Conservation (phyloP, 1,140 invertebrate genomes). For the Bombus breviceps region DNA sequence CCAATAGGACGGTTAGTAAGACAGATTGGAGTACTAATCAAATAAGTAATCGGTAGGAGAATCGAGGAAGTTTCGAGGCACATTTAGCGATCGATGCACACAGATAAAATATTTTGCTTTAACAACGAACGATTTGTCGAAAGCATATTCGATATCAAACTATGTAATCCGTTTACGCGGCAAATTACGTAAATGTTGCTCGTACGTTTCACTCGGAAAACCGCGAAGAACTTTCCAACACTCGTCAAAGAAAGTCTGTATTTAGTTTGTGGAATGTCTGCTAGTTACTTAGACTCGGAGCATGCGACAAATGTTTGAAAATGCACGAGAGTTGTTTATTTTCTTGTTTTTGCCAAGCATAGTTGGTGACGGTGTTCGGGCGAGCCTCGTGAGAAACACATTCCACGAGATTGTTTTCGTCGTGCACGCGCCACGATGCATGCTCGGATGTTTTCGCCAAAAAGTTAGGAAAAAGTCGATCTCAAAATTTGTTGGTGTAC, state of each 20-base stretch:
- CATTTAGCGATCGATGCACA: background rate
- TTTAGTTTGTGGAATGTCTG: background rate
- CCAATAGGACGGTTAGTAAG: background rate
- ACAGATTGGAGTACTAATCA: background rate
- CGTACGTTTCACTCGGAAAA: background rate
- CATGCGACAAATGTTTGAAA: background rate
- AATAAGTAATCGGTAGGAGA: background rate
- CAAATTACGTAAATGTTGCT: background rate
- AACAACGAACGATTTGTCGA: too few relatives aligned
- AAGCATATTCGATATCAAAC: background rate
- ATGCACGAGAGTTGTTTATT: background rate
- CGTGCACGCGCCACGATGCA: background rate
- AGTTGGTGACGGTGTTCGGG: background rate
- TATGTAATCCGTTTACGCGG: background rate
- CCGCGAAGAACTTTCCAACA: background rate
- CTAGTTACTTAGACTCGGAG: background rate
- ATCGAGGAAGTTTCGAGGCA: background rate
- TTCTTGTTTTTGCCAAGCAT: conserved; percentile 12
- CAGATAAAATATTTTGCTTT: background rate
- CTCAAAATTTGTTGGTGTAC: background rate
- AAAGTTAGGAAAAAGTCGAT: background rate
- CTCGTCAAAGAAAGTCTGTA: background rate
- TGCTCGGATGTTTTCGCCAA: background rate
- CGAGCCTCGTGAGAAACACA: background rate
- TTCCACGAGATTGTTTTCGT: conserved; percentile 13